These are phyloP conservation scores for Apolygus lucorum DNA, from an alignment of 1,140 invertebrate species.

Conservation along the genomic window DNA sequence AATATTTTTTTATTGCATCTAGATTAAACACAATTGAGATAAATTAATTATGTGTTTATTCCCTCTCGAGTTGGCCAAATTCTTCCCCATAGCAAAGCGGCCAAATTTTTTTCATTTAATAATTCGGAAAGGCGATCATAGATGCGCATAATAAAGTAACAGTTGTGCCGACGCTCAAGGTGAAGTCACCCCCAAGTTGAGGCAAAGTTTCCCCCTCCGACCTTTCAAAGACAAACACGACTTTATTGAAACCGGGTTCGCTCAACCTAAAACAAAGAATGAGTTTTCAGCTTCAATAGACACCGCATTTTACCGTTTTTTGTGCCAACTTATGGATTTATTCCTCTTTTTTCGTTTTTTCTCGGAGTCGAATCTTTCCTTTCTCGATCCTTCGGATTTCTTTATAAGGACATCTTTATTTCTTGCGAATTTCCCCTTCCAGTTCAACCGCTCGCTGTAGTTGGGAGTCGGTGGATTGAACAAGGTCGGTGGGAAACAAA, in stretches of 20 bases:
- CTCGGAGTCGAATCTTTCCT: no score
- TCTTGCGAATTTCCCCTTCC: no score
- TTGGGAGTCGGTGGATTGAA: background rate
- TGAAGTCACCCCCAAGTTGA: conserved; percentile 1
- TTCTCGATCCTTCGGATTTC: background rate
- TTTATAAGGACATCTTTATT: background rate
- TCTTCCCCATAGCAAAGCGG: no score
- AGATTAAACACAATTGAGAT: no score
- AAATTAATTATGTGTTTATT: no score
- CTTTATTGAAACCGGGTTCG: conserved; percentile 9
- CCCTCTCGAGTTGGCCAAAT: no score
- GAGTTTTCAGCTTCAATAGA: conserved; percentile 8
- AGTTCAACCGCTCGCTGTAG: no score
- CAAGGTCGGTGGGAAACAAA: background rate
- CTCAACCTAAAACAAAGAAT: conserved; percentile 9
- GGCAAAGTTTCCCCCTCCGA: background rate
- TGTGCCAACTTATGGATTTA: conserved; percentile 10
- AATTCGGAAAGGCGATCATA: background rate
- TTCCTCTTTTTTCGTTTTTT: background rate
- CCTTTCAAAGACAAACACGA: conserved; percentile 5
- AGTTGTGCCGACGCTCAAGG: background rate
- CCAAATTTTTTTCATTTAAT: no score
- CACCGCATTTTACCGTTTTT: background rate
- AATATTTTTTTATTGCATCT: no score
- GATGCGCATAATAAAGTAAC: conserved; percentile 15